Evolutionary conservation across 2,888 invertebrate species (phyloP), one percentile per base, ranked within the genome.

Genomic region (Dryocosmus kuriphilus): DNA sequence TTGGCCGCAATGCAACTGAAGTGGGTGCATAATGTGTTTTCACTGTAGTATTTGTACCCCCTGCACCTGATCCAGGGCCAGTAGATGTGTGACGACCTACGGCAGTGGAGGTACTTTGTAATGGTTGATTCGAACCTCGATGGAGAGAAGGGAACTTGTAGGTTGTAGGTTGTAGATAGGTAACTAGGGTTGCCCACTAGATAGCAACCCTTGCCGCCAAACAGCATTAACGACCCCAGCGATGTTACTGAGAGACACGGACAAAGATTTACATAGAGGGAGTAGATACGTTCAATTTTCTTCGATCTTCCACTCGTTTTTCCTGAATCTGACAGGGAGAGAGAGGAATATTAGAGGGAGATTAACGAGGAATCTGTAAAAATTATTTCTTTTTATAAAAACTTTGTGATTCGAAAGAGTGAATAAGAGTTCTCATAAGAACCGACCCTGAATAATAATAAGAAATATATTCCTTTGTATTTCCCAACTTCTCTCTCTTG

Each of bases 1-100:
- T 82, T 84, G 83, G 81, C 84, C 85, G 87, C 86, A 87, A 87
- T 87, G 87, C 85, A 87, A 87, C 85, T 87, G 84, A 86, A 88
- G 88, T 89, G 87, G 87, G 83, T 81, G 80, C 77, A 82, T 86
- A 85, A 86, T 87, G 85, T 84, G 85, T 84, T 85, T 83, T 83
- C 86, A 82, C 84, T 76, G 77, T 9, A 19, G 46, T 27, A n/a
- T 57, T 19, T 57, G 46, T 46, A 46, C 46, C 30, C 11, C n/a
- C n/a, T n/a, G n/a, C n/a, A n/a, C n/a, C n/a, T n/a, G n/a, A n/a
- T n/a, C n/a, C n/a, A n/a, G n/a, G n/a, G n/a, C n/a, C n/a, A n/a
- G n/a, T n/a, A n/a, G n/a, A n/a, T n/a, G n/a, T n/a, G 80, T 84
- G 79, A 81, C 80, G 81, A 83, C 85, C n/a, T n/a, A n/a, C n/a